phyloP scores from a whole-genome alignment of 2,888 invertebrate species.

The Cheilosia soror region DNA sequence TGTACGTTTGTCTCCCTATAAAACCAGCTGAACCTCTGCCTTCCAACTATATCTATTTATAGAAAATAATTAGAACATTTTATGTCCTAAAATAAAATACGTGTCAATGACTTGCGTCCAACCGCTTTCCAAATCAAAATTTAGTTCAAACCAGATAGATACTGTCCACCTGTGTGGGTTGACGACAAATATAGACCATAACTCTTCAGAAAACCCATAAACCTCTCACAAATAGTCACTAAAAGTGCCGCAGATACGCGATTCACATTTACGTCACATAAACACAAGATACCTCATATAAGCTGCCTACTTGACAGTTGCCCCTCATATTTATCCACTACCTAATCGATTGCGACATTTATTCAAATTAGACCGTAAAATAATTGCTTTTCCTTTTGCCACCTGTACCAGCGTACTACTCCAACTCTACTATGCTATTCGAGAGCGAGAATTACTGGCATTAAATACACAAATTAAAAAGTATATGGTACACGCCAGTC shows the following conservation, averaged over 20 bases:
- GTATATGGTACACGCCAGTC: slow-evolving; percentile 44
- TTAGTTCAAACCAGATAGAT: no score
- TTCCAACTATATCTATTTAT: no score
- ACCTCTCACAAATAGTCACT: not conserved
- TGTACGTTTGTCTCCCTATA: no score
- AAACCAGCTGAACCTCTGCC: no score
- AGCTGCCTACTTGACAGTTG: slow-evolving; percentile 17
- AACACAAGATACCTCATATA: slow-evolving; percentile 5
- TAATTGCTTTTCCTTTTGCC: slow-evolving; percentile 37
- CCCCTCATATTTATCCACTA: slow-evolving; percentile 6
- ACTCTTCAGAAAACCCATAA: slow-evolving; percentile 4
- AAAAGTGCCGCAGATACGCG: slow-evolving; percentile 1
- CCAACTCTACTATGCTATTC: not conserved
- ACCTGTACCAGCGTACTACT: slow-evolving; percentile 5
- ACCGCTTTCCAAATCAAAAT: no score
- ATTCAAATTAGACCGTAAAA: slow-evolving; percentile 67
- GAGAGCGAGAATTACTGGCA: slow-evolving; percentile 4
- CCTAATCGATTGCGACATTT: slow-evolving; percentile 70
- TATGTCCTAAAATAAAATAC: no score
- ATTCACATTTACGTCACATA: slow-evolving; percentile 1
- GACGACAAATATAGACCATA: not conserved
- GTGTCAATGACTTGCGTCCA: no score
- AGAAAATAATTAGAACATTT: no score
- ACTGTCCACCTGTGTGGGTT: not conserved
- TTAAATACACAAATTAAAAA: slow-evolving; percentile 62